Evolutionary conservation across 2,113 vertebrate species (phyloP).

Genomic region (Vombatus ursinus): DNA sequence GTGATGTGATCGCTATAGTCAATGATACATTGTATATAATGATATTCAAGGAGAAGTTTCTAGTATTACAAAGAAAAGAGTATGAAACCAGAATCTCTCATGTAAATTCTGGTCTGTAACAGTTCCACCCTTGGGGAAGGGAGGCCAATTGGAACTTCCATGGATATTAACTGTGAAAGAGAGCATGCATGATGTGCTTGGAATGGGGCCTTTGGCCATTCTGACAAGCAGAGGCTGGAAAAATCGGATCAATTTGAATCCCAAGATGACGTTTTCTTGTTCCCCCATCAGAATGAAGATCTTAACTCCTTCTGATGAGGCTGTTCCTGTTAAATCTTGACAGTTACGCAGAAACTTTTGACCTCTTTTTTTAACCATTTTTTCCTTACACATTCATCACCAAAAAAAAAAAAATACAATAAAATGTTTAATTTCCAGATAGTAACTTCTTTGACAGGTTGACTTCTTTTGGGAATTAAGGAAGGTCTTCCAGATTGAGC

Average conservation of each 20-base stretch:
- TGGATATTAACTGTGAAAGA: constrained; percentile 64
- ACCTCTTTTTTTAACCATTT: constrained; percentile 37
- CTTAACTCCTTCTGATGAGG: not conserved
- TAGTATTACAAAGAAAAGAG: constrained; percentile 57
- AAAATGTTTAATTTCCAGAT: constrained; percentile 41
- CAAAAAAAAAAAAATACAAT: constrained; percentile 48
- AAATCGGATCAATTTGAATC: constrained; percentile 1
- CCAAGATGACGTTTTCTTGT: not conserved
- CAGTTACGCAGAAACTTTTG: not conserved
- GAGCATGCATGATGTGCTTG: constrained; percentile 43
- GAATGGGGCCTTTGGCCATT: constrained; percentile 18
- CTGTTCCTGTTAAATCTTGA: not conserved
- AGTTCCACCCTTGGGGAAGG: constrained; percentile 46
- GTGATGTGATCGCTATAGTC: constrained; percentile 43
- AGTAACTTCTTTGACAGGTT: constrained; percentile 23
- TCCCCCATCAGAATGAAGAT: constrained; percentile 14
- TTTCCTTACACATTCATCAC: constrained; percentile 8
- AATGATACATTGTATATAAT: constrained; percentile 31
- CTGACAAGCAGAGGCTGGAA: constrained; percentile 29
- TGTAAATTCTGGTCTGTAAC: constrained; percentile 60
- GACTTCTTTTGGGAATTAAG: constrained; percentile 44
- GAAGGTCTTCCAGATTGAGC: constrained; percentile 52
- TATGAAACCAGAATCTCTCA: constrained; percentile 50
- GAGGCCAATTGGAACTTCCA: constrained; percentile 55
- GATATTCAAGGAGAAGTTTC: constrained; percentile 52